phyloP scores from a whole-genome alignment of 2,113 vertebrate species.

The Copsychus sechellarum region DNA sequence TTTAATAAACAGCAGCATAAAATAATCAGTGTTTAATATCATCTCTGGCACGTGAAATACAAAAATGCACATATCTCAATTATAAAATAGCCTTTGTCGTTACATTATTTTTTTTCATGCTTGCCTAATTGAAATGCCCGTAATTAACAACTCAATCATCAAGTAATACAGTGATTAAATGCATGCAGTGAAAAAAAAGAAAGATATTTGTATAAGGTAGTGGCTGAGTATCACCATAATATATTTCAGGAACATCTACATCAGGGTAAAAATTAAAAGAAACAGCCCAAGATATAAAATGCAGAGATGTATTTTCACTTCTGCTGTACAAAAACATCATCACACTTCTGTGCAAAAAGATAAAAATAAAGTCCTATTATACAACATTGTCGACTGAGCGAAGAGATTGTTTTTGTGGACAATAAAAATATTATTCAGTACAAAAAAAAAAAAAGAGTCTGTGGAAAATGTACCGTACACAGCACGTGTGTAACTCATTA shows the following conservation, averaged over 20 bases:
- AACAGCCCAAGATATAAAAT: conserved; percentile 78
- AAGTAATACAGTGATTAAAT: conserved; percentile 78
- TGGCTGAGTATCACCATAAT: conserved; percentile 65
- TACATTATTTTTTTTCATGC: conserved; percentile 70
- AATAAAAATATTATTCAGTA: conserved; percentile 82
- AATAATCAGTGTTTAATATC: conserved; percentile 82
- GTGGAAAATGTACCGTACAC: conserved; percentile 65
- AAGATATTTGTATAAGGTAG: conserved; percentile 56
- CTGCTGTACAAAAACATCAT: conserved; percentile 91
- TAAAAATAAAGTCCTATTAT: conserved; percentile 77
- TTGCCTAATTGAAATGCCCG: conserved; percentile 75
- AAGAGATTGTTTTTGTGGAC: conserved; percentile 67
- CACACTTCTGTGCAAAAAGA: conserved; percentile 88
- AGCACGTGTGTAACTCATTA: conserved; percentile 71
- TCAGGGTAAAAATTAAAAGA: conserved; percentile 65
- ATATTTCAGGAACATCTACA: conserved; percentile 71
- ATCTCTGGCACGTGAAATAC: conserved; percentile 78
- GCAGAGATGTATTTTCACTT: conserved; percentile 90
- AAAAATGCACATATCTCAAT: conserved; percentile 69
- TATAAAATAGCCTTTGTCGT: conserved; percentile 74
- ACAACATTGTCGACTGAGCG: conserved; percentile 67
- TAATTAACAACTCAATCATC: conserved; percentile 75
- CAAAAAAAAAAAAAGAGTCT: conserved; percentile 69
- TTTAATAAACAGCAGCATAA: conserved; percentile 82
- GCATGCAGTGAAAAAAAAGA: conserved; percentile 77